phyloP scores from a whole-genome alignment of 2,888 invertebrate genomes.

The Asteroscopus sphinx region DNA sequence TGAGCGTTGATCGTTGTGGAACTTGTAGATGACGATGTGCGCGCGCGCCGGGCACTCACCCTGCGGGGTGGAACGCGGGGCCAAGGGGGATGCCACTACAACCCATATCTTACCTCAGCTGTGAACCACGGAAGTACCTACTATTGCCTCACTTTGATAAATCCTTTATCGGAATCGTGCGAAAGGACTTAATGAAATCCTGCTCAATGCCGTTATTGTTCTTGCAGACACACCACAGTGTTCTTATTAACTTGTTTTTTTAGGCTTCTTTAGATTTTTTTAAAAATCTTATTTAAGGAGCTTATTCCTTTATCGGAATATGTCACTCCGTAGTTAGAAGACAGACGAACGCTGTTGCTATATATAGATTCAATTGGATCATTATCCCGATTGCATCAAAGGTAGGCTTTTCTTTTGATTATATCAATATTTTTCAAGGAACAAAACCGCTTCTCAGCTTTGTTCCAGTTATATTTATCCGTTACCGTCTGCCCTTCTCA shows the following conservation, averaged over 20 bases:
- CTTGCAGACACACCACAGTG: neutral
- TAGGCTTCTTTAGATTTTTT: no score
- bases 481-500: conserved; percentile 3
- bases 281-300: no score
- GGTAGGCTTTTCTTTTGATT: neutral
- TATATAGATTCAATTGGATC: neutral
- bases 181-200: conserved; percentile 1
- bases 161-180: conserved; percentile 20
- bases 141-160: conserved; percentile 42
- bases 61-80: conserved; percentile 56
- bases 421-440: neutral
- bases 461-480: conserved; percentile 1
- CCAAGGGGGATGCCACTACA: conserved; percentile 48
- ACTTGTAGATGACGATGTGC: conserved; percentile 61
- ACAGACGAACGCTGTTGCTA: no score
- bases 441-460: neutral
- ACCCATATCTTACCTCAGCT: conserved; percentile 57
- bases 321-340: no score
- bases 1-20: conserved; percentile 57
- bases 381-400: neutral
- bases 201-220: neutral
- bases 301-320: no score
- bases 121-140: conserved; percentile 60
- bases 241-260: neutral
- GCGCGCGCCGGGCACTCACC: conserved; percentile 71